These are phyloP conservation scores for Myiotriccus ornatus DNA, from an alignment of 2,797 vertebrate genomes.

Conservation along the genomic window DNA sequence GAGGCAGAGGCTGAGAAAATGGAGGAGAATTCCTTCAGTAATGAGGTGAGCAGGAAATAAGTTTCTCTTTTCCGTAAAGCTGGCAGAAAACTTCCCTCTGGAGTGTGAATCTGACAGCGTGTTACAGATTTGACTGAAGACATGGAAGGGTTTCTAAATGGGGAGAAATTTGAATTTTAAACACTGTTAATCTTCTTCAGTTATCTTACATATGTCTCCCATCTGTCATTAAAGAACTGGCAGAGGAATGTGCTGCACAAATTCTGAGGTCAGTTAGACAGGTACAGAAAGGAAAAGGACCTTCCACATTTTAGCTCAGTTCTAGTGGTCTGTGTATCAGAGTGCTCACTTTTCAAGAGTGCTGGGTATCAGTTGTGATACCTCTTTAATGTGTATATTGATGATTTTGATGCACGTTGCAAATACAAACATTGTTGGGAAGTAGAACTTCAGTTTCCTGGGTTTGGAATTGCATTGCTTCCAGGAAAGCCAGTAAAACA, in stretches of 20 bases:
- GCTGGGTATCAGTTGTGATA: background rate
- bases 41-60: slow-evolving; percentile 76
- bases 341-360: background rate
- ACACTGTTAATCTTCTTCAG: background rate
- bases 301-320: background rate
- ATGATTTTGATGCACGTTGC: background rate
- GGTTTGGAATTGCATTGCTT: background rate
- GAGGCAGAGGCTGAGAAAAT: slow-evolving; percentile 84
- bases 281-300: background rate
- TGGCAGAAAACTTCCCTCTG: background rate
- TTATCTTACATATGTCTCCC: background rate
- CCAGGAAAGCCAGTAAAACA: background rate
- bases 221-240: background rate
- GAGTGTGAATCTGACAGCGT: background rate
- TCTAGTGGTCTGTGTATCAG: background rate
- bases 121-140: background rate
- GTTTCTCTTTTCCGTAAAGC: background rate
- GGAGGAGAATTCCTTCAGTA: slow-evolving; percentile 76
- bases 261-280: background rate
- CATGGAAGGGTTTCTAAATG: background rate
- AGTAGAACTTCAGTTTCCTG: background rate
- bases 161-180: background rate
- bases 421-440: background rate
- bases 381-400: background rate
- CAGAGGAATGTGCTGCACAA: background rate